These are phyloP conservation scores for Battus philenor DNA, from an alignment of 1,140 invertebrate species.

Conservation along the genomic window DNA sequence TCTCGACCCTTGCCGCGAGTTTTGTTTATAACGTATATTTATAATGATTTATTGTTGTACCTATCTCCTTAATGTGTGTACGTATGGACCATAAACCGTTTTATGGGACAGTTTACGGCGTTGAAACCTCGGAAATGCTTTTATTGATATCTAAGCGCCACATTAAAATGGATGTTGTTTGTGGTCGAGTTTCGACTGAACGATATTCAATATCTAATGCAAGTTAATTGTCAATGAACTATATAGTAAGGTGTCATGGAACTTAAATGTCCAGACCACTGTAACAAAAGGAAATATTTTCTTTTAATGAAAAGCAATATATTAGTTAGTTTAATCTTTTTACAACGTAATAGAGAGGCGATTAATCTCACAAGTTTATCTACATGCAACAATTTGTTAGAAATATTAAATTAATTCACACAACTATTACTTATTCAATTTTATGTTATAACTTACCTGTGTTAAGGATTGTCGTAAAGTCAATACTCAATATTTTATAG, in stretches of 20 bases:
- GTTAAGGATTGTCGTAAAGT: not conserved
- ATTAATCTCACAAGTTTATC: not conserved
- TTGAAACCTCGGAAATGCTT: slow-evolving; percentile 57
- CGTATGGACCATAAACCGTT: slow-evolving; percentile 64
- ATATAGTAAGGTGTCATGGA: too few relatives aligned
- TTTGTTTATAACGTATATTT: slow-evolving; percentile 60
- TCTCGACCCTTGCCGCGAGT: slow-evolving; percentile 41
- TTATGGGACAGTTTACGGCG: slow-evolving; percentile 65
- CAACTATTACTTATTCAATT: slow-evolving; percentile 5
- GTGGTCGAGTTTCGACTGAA: slow-evolving; percentile 21
- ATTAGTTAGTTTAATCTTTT: too few relatives aligned
- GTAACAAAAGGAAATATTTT: too few relatives aligned
- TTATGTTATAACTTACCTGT: slow-evolving; percentile 9
- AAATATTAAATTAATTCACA: slow-evolving; percentile 5
- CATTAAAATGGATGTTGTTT: slow-evolving; percentile 44
- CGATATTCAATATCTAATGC: not conserved
- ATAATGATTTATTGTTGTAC: slow-evolving; percentile 67
- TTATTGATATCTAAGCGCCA: slow-evolving; percentile 68
- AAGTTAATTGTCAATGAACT: not conserved
- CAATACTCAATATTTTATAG: slow-evolving; percentile 2
- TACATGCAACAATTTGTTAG: slow-evolving; percentile 1
- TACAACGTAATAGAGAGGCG: too few relatives aligned
- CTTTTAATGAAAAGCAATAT: too few relatives aligned
- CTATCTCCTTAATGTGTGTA: slow-evolving; percentile 68
- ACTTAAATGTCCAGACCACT: too few relatives aligned